Evolutionary conservation across 2,888 invertebrate species (phyloP), one percentile per base, ranked within the genome.

Genomic region (Ectemnius continuus): DNA sequence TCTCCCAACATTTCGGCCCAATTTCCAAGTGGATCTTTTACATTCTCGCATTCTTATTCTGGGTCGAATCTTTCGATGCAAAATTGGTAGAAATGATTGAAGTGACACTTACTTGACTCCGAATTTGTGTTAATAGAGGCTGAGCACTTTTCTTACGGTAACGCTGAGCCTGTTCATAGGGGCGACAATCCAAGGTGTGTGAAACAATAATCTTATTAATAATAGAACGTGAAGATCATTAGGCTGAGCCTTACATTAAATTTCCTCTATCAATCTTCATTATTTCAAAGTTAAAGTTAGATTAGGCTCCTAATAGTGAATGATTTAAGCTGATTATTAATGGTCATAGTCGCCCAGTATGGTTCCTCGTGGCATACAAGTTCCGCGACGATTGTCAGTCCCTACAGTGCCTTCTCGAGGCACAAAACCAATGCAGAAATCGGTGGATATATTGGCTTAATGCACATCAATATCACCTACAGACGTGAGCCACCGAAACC

Each of bases 281-380:
- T 14, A 47, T 47, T 47, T 14, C 2, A 2, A n/a, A 47, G 5
- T 14, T 13, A 52, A 52, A 52, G 36, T 36, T 36, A 11, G 36
- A 11, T 36, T 52, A 52, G 16, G 14, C 1, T 16, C 0, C 0
- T 16, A 52, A 11, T 52, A 23, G 23, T 52, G 5, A 52, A 52
- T 14, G 4, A 52, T 52, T 52, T n/a, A 47, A 47, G 14, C 13
- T 16, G 14, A 14, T 52, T 6, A 52, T 52, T 52, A 5, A 4
- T 52, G 5, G 1, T 14, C 52, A 6, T 14, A 97, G 97, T 97
- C 87, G 95, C 97, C 86, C 95, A 96, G 90, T 94, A 95, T 91
- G 97, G 98, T 67, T 97, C 98, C 60, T 95, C 95, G 87, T 98
- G 98, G 98, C 98, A 98, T 92, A 96, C 97, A 87, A 96, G 97